A percentile compares a stretch with the other conserved stretches of the same genome.
phyloP scores from a whole-genome alignment of 1,140 invertebrate species.

The Papilio xuthus region DNA sequence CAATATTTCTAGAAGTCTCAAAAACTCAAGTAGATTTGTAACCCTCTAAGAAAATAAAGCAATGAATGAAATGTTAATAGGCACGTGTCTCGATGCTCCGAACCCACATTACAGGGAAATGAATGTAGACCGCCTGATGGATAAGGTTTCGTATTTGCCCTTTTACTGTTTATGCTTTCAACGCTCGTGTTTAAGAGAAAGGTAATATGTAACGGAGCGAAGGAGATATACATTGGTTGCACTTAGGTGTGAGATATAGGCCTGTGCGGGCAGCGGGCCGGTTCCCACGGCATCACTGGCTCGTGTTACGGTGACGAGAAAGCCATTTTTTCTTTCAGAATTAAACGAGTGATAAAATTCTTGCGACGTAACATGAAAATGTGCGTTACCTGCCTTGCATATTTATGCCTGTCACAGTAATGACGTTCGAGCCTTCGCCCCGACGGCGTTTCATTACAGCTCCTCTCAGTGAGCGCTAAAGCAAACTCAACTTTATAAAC shows the following conservation, averaged over 20 bases:
- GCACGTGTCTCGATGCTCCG: slow-evolving; percentile 55
- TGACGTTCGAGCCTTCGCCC: slow-evolving; percentile 76
- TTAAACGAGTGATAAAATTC: slow-evolving; percentile 81
- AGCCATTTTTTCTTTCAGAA: slow-evolving; percentile 78
- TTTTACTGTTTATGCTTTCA: slow-evolving; percentile 61
- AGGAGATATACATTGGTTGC: slow-evolving; percentile 72
- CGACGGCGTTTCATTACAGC: slow-evolving; percentile 72
- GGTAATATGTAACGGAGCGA: slow-evolving; percentile 74
- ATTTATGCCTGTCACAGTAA: slow-evolving; percentile 79
- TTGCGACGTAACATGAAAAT: slow-evolving; percentile 81
- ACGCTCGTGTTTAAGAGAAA: slow-evolving; percentile 70
- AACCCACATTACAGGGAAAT: slow-evolving; percentile 69
- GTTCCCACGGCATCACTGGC: slow-evolving; percentile 74
- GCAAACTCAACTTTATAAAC: slow-evolving; percentile 70
- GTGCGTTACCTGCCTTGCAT: slow-evolving; percentile 81
- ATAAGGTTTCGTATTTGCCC: slow-evolving; percentile 67
- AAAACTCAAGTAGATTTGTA: slow-evolving; percentile 54
- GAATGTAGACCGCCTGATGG: slow-evolving; percentile 65
- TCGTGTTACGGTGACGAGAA: slow-evolving; percentile 72
- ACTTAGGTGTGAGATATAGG: slow-evolving; percentile 71
- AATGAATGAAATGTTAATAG: slow-evolving; percentile 71
- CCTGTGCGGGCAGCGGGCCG: slow-evolving; percentile 57
- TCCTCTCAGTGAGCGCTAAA: slow-evolving; percentile 66
- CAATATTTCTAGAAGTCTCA: slow-evolving; percentile 36
- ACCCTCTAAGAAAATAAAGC: slow-evolving; percentile 62